Base-by-base conservation (phyloP, 2,888 invertebrate species). In the Synergus laeviventris region DNA sequence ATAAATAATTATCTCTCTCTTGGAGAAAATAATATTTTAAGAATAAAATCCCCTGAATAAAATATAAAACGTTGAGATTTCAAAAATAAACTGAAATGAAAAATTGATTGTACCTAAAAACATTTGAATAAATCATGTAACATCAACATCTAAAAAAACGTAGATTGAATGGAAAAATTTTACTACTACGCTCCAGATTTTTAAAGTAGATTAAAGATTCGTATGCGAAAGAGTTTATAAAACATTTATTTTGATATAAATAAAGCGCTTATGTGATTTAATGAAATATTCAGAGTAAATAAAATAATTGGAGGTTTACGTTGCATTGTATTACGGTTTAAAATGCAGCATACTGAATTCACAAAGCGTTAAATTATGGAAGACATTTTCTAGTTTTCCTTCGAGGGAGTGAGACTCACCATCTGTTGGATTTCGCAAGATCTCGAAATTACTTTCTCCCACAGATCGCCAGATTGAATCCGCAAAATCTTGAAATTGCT, bases 361-460 rank as follows among this genome's bases (percentile, higher is more conserved):
- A n/a, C 31, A 70, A 49, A 8, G 70, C 11, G 49, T 49, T 78
- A 78, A 80, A 78, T 80, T 78, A 74, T 73, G 38, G 60, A 78
- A 66, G 70, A 62, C 73, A 74, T 60, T 76, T 81, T 78, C 79
- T 77, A 74, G 64, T 76, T 81, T 78, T 78, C 78, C 45, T 24
- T 79, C 61, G 78, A 12, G 54, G 75, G 60, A 81, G 76, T 78
- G 45, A 66, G 70, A n/a, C 31, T 49, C 31, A 8, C 70, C 31
- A 70, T 70, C 70, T 70, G 70, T 49, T 49, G n/a, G 49, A 80
- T 80, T 83, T 77, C 75, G 61, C 73, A 76, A 81, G 70, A 81
- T 80, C 79, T 81, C 79, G 77, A 81, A 82, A 83, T 80, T 81
- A 79, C 82, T 79, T 78, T 78, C 78, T 59, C 77, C 79, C 80